Percentiles rank a stretch among this genome's conserved stretches.
Evolutionary conservation across 1,140 invertebrate genomes (phyloP).

Genomic region (Nasonia longicornis): DNA sequence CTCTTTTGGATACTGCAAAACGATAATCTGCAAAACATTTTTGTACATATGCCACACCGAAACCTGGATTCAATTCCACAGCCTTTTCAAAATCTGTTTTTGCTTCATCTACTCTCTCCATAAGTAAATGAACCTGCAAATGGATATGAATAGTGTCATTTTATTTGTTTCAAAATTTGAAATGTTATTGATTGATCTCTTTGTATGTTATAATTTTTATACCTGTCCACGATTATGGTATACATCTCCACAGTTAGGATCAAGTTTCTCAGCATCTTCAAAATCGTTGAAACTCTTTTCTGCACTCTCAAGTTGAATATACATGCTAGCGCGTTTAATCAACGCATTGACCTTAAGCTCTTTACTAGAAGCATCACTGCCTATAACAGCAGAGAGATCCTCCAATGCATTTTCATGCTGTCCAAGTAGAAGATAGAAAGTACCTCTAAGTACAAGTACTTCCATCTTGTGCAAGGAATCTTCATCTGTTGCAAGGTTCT

Average conservation of each 20-base stretch:
- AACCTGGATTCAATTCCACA: slow-evolving; percentile 83
- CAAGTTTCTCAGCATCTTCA: slow-evolving; percentile 78
- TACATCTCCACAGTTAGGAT: slow-evolving; percentile 85
- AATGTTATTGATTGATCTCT: background rate
- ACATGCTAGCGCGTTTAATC: slow-evolving; percentile 88
- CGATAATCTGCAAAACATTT: slow-evolving; percentile 89
- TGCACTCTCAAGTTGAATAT: slow-evolving; percentile 82
- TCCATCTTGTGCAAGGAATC: slow-evolving; percentile 71
- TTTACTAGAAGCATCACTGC: slow-evolving; percentile 71
- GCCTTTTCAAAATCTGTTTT: slow-evolving; percentile 86
- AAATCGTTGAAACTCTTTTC: slow-evolving; percentile 84
- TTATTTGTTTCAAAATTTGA: background rate
- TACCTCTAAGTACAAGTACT: slow-evolving; percentile 82
- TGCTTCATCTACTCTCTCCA: slow-evolving; percentile 85
- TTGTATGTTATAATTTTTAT: slow-evolving; percentile 38
- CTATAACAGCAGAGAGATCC: slow-evolving; percentile 78
- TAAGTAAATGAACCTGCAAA: slow-evolving; percentile 82
- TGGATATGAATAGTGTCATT: slow-evolving; percentile 53
- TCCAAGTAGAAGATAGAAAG: slow-evolving; percentile 84
- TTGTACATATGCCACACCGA: slow-evolving; percentile 87
- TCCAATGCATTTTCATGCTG: slow-evolving; percentile 77
- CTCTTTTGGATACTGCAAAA: slow-evolving; percentile 71
- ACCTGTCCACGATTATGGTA: slow-evolving; percentile 85
- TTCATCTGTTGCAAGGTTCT: slow-evolving; percentile 69
- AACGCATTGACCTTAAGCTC: slow-evolving; percentile 86